These are phyloP conservation scores for Chiloscyllium plagiosum DNA, from an alignment of 2,113 vertebrate species.

Conservation along the genomic window DNA sequence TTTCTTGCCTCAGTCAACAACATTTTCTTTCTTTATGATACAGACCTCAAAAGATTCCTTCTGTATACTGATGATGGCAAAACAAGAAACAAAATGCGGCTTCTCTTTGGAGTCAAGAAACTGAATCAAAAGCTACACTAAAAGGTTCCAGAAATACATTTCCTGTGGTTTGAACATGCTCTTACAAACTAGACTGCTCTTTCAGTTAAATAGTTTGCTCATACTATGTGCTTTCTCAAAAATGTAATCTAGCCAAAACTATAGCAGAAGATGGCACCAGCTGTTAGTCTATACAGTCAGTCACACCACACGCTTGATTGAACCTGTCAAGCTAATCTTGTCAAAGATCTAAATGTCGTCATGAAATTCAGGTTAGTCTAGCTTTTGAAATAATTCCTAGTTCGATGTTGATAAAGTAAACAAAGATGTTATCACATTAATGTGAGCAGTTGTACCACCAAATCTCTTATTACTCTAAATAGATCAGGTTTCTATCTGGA, in stretches of 20 bases:
- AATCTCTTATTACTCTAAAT: slow-evolving; percentile 20
- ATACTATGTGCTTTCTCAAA: slow-evolving; percentile 13
- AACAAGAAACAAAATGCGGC: neutral
- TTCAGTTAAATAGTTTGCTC: slow-evolving; percentile 30
- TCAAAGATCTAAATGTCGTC: slow-evolving; percentile 35
- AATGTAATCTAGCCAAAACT: slow-evolving; percentile 37
- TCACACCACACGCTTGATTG: slow-evolving; percentile 28
- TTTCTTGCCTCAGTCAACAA: neutral
- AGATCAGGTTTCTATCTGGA: slow-evolving; percentile 32
- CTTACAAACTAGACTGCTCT: slow-evolving; percentile 15
- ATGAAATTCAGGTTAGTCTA: slow-evolving; percentile 37
- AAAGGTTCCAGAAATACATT: slow-evolving; percentile 19
- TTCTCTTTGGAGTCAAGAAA: neutral
- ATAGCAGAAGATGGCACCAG: slow-evolving; percentile 37
- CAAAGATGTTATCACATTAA: slow-evolving; percentile 36
- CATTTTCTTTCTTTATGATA: neutral
- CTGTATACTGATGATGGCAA: neutral
- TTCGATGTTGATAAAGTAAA: slow-evolving; percentile 36
- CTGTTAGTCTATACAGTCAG: slow-evolving; percentile 34
- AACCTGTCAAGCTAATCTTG: slow-evolving; percentile 34
- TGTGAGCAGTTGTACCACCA: neutral
- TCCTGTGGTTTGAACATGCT: slow-evolving; percentile 35
- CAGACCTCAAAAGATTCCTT: neutral
- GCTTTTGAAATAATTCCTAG: slow-evolving; percentile 30
- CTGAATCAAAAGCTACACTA: neutral